Conservation (phyloP, 2,113 vertebrate species). For the Fukomys damarensis region DNA sequence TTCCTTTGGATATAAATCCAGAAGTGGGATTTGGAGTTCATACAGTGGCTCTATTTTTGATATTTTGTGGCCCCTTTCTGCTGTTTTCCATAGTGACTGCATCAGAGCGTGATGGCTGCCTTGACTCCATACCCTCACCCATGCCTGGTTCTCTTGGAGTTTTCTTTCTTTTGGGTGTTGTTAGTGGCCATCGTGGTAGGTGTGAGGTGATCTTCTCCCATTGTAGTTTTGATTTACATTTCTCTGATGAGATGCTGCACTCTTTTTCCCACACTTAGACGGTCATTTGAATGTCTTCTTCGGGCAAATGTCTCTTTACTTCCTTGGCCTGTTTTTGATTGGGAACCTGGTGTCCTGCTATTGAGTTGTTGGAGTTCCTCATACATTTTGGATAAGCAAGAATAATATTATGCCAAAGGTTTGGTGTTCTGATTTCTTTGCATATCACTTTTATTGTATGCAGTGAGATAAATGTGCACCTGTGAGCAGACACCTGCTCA, state of each 20-base stretch:
- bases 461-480: background rate
- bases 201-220: rapidly evolving
- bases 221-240: background rate
- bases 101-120: background rate
- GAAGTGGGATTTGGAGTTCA: background rate
- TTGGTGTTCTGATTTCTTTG: background rate
- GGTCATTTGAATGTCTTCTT: background rate
- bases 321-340: background rate
- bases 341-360: background rate
- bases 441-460: background rate
- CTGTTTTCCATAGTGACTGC: background rate
- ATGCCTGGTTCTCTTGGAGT: background rate
- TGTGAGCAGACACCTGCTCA: background rate
- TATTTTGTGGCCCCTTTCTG: too few relatives aligned
- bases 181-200: too few relatives aligned
- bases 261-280: background rate
- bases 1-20: background rate
- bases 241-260: background rate
- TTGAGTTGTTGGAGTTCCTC: background rate
- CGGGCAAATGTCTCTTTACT: background rate
- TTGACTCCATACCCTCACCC: too few relatives aligned
- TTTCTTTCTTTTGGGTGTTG: too few relatives aligned
- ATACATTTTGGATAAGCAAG: too few relatives aligned
- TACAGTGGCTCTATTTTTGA: background rate
- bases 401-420: too few relatives aligned